Evolutionary conservation across 2,888 invertebrate species (phyloP).

Genomic region (Blera fallax): DNA sequence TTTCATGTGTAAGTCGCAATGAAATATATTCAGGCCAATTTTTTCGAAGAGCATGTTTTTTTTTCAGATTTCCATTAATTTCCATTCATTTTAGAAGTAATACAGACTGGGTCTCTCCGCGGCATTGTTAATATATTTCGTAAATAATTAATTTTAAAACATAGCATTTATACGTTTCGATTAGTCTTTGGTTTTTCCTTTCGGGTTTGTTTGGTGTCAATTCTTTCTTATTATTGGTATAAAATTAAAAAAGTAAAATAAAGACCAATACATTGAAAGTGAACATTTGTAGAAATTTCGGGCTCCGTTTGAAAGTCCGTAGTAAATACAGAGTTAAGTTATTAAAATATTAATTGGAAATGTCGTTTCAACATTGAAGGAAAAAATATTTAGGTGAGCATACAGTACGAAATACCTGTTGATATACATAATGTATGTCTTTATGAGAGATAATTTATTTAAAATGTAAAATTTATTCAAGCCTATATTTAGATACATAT

Average conservation of each 20-base stretch:
- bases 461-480: slow-evolving; percentile 17
- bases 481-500: slow-evolving; percentile 9
- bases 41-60: slow-evolving; percentile 60
- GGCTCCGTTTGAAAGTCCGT: slow-evolving; percentile 13
- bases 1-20: slow-evolving; percentile 69
- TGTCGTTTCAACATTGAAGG: slow-evolving; percentile 32
- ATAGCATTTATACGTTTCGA: background rate
- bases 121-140: slow-evolving; percentile 34
- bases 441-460: slow-evolving; percentile 27
- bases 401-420: slow-evolving; percentile 50
- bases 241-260: background rate
- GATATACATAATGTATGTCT: slow-evolving; percentile 26
- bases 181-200: background rate
- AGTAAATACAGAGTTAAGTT: background rate
- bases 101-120: slow-evolving; percentile 51
- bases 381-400: slow-evolving; percentile 53
- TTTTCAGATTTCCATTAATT: slow-evolving; percentile 63
- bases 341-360: slow-evolving; percentile 28
- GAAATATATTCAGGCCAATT: slow-evolving; percentile 71
- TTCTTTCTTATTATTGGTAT: slow-evolving; percentile 1
- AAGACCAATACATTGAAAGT: slow-evolving; percentile 37
- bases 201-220: slow-evolving; percentile 34
- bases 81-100: slow-evolving; percentile 66
- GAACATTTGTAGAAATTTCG: background rate
- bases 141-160: slow-evolving; percentile 19